Conservation (phyloP, 2,113 vertebrate genomes). For the Coracopsis vasa region DNA sequence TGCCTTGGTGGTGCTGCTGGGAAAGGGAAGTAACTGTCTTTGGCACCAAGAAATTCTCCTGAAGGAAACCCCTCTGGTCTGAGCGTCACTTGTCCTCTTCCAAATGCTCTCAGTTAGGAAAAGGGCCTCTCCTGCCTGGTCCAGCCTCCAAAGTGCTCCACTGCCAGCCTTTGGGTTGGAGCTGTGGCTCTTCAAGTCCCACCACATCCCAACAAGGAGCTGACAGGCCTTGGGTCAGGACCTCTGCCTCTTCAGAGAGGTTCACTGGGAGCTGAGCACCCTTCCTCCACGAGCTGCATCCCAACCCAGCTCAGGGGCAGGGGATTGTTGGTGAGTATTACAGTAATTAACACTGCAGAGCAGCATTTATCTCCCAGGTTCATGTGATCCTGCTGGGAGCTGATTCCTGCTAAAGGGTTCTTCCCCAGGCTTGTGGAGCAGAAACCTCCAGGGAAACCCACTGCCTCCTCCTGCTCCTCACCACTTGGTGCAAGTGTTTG, state of each 20-base stretch:
- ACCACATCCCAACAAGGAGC: neutral
- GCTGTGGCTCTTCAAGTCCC: neutral
- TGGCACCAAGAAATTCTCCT: neutral
- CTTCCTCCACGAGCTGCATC: neutral
- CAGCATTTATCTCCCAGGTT: neutral
- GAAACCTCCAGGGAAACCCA: neutral
- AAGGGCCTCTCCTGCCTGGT: neutral
- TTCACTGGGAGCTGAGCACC: neutral
- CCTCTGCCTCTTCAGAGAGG: neutral
- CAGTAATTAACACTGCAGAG: neutral
- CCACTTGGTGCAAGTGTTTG: neutral
- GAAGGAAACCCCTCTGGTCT: neutral
- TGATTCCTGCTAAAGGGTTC: neutral
- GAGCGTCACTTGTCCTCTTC: neutral
- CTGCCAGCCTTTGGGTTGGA: neutral
- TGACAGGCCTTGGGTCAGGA: neutral
- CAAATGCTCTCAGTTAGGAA: neutral
- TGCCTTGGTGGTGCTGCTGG: neutral
- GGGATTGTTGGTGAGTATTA: neutral
- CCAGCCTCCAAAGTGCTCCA: neutral
- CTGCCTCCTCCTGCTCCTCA: neutral
- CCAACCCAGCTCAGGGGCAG: neutral
- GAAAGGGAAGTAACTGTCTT: neutral
- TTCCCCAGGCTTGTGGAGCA: neutral
- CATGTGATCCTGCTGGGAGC: neutral